Evolutionary conservation across 53 echinoderm and acorn worm species (phyloP), one percentile per base, ranked within the genome.

Genomic region (Crossaster papposus): DNA sequence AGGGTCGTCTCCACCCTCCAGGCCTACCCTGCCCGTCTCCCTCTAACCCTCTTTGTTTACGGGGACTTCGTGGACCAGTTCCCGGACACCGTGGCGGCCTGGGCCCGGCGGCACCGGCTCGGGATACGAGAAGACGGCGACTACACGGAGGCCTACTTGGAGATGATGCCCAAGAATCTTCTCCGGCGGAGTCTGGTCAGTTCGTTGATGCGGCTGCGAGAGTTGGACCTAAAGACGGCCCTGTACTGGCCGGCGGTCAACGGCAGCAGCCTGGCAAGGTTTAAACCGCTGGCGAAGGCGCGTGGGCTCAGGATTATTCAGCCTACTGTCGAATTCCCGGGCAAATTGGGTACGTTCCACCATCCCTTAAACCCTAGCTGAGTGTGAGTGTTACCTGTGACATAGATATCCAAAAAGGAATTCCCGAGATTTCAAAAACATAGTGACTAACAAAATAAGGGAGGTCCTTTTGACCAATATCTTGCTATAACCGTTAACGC

Each of bases 41-140:
- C 93, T 11, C 26, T 90, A 54, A 93, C 93, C 22, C 65, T 93
- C 3, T 90, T 93, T 58, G 55, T 93, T 23, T 78, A 90, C 72
- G 93, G 93, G 10, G 93, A 93, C 70, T 93, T 93, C 74, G 90
- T 90, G 28, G 90, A 90, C 33, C 70, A 90, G 44, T 93, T 86
- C 52, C 93, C 93, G 5, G 62, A 81, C 13, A 62, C 90, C 0
- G 93, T 93, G 8, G 31, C 12, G 30, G 77, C 85, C 11, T 93
- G 90, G 93, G 72, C 90, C 63, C 28, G 78, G 14, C 71, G 87
- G 1, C 81, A 90, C 62, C 73, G 81, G 36, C 64, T 93, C 17
- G 93, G 93, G 11, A 58, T 93, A 51, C 53, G 93, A 24, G 93
- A 90, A 32, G 80, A 85, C 35, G 72, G 74, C 18, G 74, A 63